Evolutionary conservation across 2,113 vertebrate species (phyloP).

Genomic region (Neomonachus schauinslandi): DNA sequence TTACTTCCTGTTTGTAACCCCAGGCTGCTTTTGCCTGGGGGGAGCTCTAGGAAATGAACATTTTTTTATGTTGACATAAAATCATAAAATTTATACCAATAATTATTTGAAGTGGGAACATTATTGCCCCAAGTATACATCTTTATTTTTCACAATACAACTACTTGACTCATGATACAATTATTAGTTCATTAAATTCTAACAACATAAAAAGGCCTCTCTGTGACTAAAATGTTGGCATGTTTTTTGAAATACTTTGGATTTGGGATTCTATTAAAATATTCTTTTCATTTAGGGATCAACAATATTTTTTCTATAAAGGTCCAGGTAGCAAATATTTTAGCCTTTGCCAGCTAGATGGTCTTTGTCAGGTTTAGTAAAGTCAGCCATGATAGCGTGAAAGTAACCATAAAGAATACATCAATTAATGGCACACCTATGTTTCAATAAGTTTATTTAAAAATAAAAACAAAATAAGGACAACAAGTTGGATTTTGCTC

Average conservation of each 20-base stretch:
- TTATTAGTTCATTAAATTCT: not conserved
- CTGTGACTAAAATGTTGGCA: not conserved
- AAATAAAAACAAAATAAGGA: not conserved
- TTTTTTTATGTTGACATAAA: not conserved
- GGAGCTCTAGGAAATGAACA: not conserved
- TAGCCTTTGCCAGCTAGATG: not conserved
- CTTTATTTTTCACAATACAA: not conserved
- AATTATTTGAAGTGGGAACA: not conserved
- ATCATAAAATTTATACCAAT: not conserved
- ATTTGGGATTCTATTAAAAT: not conserved
- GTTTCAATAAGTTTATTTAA: not conserved
- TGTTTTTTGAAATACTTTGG: not conserved
- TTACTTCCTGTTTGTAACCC: not conserved
- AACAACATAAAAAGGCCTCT: not conserved
- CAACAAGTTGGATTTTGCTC: not conserved
- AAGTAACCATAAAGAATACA: not conserved
- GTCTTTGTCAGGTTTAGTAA: not conserved
- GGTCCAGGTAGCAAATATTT: not conserved
- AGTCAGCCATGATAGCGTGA: not conserved
- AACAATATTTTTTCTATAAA: not conserved
- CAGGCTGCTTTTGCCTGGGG: not conserved
- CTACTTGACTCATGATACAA: not conserved
- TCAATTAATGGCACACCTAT: not conserved
- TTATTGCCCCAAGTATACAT: not conserved
- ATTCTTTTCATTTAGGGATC: not conserved